Evolutionary conservation across 2,888 invertebrate genomes (phyloP), one percentile per base, ranked within the genome.

Genomic region (Cephus pulcher): DNA sequence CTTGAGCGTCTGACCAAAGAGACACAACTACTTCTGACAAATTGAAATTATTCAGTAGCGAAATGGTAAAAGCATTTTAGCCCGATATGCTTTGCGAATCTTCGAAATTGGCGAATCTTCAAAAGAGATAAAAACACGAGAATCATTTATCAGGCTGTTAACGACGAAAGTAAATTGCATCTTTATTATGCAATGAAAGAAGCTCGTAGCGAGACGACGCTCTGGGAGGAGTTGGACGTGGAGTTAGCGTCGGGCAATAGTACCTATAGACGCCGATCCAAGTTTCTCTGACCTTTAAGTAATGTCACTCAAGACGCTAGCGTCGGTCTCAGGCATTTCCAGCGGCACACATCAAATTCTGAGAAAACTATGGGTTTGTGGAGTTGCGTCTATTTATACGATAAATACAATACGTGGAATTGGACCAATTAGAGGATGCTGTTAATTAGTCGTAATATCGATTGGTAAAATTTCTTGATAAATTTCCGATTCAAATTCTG

Each of bases 271-370:
- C 75, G 75, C 2, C 80, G 79, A 76, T 75, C 69, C 79, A 82
- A 82, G 85, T 85, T 85, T 85, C 85, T 84, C 84, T 84, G 84
- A 85, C 85, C 85, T 85, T 85, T 85, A 82, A 80, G 70, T 84
- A 84, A 85, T 84, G 84, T 84, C 85, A 84, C 82, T 78, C 11
- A 23, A 34, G 30, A 34, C 12, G 37, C 37, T 11, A 12, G 74
- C 34, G 37, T 32, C 9, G 33, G 1, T 33, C 71, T 12, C 71
- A 23, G 71, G 33, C 15, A 71, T 71, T 30, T 71, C 32, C 3
- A 34, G 23, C 11, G 33, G 32, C 12, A 32, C 71, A 32, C 33
- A 23, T 32, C 4, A 34, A 71, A 71, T 32, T 32, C 2, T 12
- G 32, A 11, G 71, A 34, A 71, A 71, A 33, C 34, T 23, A 56